phyloP scores from a whole-genome alignment of 1,140 invertebrate species.

The Lepidostoma basale region DNA sequence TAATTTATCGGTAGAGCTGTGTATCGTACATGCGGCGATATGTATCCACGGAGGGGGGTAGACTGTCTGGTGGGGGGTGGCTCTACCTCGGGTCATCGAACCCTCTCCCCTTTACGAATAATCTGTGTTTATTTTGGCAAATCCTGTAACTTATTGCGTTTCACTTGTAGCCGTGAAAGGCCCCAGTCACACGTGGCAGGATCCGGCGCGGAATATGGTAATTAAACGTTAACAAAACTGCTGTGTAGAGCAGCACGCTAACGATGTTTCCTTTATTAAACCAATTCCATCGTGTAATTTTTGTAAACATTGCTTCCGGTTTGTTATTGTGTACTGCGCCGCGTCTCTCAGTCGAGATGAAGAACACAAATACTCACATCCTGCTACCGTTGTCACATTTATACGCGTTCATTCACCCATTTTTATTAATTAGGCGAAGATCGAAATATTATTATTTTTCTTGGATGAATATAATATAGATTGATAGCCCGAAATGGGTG shows the following conservation, averaged over 20 bases:
- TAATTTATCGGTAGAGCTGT: no score
- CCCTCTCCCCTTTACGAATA: conserved; percentile 4
- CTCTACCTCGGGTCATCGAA: not conserved
- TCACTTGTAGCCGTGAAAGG: not conserved
- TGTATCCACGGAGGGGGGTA: not conserved
- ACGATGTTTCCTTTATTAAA: not conserved
- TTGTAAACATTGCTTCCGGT: not conserved
- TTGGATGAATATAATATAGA: no score
- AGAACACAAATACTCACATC: no score
- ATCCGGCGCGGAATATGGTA: not conserved
- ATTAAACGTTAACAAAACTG: not conserved
- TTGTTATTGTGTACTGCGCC: no score
- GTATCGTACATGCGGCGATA: no score
- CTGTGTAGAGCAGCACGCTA: not conserved
- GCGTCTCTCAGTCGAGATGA: no score
- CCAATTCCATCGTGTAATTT: not conserved
- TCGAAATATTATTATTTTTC: no score
- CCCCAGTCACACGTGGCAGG: not conserved
- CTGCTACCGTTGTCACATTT: no score
- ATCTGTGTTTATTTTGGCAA: conserved; percentile 14
- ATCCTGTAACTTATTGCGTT: not conserved
- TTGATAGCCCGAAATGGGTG: no score
- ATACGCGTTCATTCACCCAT: no score
- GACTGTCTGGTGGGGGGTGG: not conserved
- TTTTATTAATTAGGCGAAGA: no score